Evolutionary conservation across 1,140 invertebrate species (phyloP), one percentile per base, ranked within the genome.

Genomic region (Drosophila truncata): DNA sequence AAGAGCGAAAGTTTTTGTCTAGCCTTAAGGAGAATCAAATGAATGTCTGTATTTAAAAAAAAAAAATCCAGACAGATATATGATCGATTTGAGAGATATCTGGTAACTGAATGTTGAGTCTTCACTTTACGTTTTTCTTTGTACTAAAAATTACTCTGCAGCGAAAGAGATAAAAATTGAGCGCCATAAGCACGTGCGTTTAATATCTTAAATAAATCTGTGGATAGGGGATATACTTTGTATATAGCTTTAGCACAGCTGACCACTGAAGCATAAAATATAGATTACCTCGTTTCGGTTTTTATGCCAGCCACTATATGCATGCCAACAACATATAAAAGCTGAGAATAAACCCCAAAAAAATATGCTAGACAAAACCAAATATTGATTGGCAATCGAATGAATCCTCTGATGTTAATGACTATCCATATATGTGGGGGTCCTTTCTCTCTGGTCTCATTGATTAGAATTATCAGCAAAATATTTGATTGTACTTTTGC

Each of bases 311-410:
- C 11, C 58, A 69, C 44, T 63, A 69, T 18, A 33, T n/a, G n/a
- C n/a, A n/a, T n/a, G n/a, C n/a, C 13, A 64, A 29, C 39, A 20
- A 23, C 46, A 16, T 25, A 8, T 11, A 44, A 44, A 31, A 31
- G 33, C 52, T 37, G 20, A 13, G 52, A 14, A n/a, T 37, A 37
- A 37, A n/a, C n/a, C 52, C 33, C 27, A 29, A 29, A 76, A 69
- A 80, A 69, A 67, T 70, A 42, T 80, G 62, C 62, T 57, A 65
- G 35, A 42, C 59, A 35, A 65, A 82, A 67, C 69, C 66, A 44
- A 76, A 86, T 64, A 79, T 79, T 79, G 70, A 79, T 86, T 62
- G 37, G 35, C 73, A 42, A 64, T 69, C 29, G 18, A 55, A 74
- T 62, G 31, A 39, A 54, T 62, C 47, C 47, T 54, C 47, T 54